Base-by-base conservation (phyloP, 2,888 invertebrate species). In the Colletes collaris region DNA sequence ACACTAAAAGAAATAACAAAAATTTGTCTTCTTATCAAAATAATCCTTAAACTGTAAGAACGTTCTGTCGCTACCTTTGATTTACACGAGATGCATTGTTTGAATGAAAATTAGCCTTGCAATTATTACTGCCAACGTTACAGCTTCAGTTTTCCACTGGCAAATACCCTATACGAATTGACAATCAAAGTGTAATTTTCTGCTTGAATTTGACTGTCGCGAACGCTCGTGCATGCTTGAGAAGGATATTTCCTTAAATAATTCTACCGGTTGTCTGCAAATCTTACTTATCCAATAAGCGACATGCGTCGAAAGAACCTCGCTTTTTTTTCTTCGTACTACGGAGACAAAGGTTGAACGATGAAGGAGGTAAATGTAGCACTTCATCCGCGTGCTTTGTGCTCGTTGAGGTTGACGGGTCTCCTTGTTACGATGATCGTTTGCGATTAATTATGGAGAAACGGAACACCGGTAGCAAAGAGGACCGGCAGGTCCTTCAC, bases 401-500 rank as follows among this genome's bases (percentile, higher is more conserved):
- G 44, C 50, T 37, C 50, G 40, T 59, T 10, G 44, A 44, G 65
- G n/a, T 4, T 37, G 27, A 37, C 50, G 37, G n/a, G 8, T 59
- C 19, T 11, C 40, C 55, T 65, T 2, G 6, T 59, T 8, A 11
- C 40, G 10, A 76, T 76, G 55, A 50, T 60, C 4, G 13, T 27
- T 5, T 11, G 4, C n/a, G 35, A 65, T 70, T 79, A 78, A 65
- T 68, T 10, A 80, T 80, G 80, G 80, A 87, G 56, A 87, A 79
- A 16, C 72, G 77, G 1, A 79, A 69, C 66, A 62, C 58, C 0
- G 63, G 59, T 19, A 56, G 35, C 59, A 81, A 73, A 59, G 77
- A 82, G 37, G 85, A 83, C 75, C 78, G 75, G 6, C 79, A 72
- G 53, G 64, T 80, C 60, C 59, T 73, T 35, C 86, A 84, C 10